These are phyloP conservation scores for Montipora sp. DNA, from an alignment of 64 coral and sea anemone genomes.

Conservation along the genomic window DNA sequence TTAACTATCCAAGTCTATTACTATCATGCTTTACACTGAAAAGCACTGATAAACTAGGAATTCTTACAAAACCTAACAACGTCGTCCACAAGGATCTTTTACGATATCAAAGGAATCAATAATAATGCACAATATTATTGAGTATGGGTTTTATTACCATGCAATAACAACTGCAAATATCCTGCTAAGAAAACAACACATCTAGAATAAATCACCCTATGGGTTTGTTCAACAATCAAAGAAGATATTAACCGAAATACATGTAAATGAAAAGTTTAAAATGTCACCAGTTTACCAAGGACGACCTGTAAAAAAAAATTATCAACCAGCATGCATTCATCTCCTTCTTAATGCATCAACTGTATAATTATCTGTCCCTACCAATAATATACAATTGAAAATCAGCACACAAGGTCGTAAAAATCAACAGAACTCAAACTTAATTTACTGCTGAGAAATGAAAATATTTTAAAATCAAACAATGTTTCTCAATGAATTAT, in stretches of 20 bases:
- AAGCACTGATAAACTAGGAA: not conserved
- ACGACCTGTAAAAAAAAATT: too few relatives aligned
- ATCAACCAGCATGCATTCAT: not conserved
- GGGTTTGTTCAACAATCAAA: not conserved
- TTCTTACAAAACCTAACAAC: conserved; percentile 3
- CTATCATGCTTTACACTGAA: not conserved
- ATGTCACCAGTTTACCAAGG: not conserved
- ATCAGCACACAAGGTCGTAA: not conserved
- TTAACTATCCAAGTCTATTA: not conserved
- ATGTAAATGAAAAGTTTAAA: not conserved
- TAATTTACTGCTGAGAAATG: too few relatives aligned
- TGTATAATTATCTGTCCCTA: not conserved
- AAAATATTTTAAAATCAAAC: not conserved
- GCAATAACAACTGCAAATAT: not conserved
- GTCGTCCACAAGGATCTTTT: not conserved
- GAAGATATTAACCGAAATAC: not conserved
- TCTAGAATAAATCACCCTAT: not conserved
- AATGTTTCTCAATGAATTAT: not conserved
- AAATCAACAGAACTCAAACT: too few relatives aligned
- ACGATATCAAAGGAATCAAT: not conserved
- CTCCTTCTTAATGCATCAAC: not conserved
- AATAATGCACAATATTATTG: not conserved
- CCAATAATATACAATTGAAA: not conserved
- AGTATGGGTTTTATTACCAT: not conserved
- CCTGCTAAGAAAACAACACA: conserved; percentile 20